A percentile compares a stretch with the other conserved stretches of the same genome.
Evolutionary conservation across 1,140 invertebrate species (phyloP).

Genomic region (Caenorhabditis tropicalis): DNA sequence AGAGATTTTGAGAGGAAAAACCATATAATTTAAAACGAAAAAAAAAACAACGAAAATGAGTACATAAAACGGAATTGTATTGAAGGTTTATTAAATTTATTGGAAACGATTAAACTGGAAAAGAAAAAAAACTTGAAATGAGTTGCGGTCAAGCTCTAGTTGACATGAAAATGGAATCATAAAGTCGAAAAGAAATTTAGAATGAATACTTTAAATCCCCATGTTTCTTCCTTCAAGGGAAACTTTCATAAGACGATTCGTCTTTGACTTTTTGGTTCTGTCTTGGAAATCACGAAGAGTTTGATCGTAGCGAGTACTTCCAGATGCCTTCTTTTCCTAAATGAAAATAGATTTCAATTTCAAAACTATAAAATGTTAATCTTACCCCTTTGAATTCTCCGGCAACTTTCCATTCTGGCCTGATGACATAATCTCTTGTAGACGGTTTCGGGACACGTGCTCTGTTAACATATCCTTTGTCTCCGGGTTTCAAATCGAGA

Average conservation of each 20-base stretch:
- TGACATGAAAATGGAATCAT: too few species aligned
- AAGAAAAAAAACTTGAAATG: not conserved
- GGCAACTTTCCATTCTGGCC: conserved; percentile 81
- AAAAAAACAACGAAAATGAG: not conserved
- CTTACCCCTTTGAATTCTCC: conserved; percentile 61
- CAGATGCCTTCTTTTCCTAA: conserved; percentile 58
- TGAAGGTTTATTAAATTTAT: conserved; percentile 6
- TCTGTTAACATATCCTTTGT: conserved; percentile 82
- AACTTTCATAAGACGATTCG: conserved; percentile 61
- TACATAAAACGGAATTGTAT: not conserved
- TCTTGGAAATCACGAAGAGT: conserved; percentile 66
- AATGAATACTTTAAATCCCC: conserved; percentile 43
- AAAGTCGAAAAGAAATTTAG: too few species aligned
- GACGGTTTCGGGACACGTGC: conserved; percentile 93
- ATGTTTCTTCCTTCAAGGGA: conserved; percentile 63
- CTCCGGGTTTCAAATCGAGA: conserved; percentile 81
- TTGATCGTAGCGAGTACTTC: conserved; percentile 58
- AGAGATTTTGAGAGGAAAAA: not conserved
- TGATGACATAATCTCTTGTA: conserved; percentile 92
- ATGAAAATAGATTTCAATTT: not conserved
- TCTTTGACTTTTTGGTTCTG: conserved; percentile 62
- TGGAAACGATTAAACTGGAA: not conserved
- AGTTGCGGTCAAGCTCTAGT: too few species aligned
- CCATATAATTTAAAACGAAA: not conserved
- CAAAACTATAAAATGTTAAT: too few species aligned